phyloP scores from a whole-genome alignment of 2,113 vertebrate genomes.

The Hepsetus odoe region DNA sequence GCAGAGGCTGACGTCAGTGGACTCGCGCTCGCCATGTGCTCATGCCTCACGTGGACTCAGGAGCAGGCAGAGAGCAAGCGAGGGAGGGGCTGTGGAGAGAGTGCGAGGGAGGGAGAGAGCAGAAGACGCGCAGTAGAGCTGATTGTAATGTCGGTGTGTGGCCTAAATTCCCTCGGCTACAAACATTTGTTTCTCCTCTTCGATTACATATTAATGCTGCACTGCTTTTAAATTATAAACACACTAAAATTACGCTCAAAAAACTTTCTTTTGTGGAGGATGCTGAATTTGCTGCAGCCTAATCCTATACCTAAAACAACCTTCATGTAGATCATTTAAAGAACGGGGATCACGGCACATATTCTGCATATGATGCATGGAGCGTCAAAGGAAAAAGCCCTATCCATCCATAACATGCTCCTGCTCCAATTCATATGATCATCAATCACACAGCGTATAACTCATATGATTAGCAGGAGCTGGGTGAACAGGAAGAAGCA shows the following conservation, averaged over 20 bases:
- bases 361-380: too few relatives aligned
- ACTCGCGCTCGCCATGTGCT: constrained; percentile 75
- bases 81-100: constrained; percentile 4
- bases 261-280: too few relatives aligned
- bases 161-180: constrained; percentile 10
- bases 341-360: too few relatives aligned
- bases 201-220: not conserved
- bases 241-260: too few relatives aligned
- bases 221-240: not conserved
- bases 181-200: not conserved
- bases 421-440: not conserved
- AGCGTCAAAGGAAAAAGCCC: not conserved
- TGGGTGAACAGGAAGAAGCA: not conserved
- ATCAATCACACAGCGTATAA: not conserved
- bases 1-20: constrained; percentile 63
- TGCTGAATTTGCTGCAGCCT: too few relatives aligned
- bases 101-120: not conserved
- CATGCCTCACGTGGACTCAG: constrained; percentile 68
- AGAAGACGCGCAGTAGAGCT: constrained; percentile 2
- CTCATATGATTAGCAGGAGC: not conserved
- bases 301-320: too few relatives aligned
- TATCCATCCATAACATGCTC: not conserved
- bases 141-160: constrained; percentile 14
- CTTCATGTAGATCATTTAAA: too few relatives aligned
- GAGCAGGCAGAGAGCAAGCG: constrained; percentile 45